These are phyloP conservation scores for Linyphia triangularis DNA, from an alignment of 2,888 invertebrate species.

Conservation along the genomic window DNA sequence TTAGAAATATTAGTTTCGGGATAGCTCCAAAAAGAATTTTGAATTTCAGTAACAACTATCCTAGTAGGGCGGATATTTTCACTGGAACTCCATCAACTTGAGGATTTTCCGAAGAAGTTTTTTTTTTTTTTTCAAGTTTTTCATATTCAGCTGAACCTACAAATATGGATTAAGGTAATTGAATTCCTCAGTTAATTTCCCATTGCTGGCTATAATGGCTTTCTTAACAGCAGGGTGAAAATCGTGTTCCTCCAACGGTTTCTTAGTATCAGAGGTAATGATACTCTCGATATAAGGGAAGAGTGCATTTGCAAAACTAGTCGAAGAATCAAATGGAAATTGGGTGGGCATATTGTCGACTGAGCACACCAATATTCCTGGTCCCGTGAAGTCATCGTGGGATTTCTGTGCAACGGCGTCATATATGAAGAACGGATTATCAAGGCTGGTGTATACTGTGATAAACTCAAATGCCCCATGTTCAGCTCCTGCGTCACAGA, in stretches of 20 bases:
- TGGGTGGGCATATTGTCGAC: not conserved
- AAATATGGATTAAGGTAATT: not conserved
- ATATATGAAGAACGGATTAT: not conserved
- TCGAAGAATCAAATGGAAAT: too few relatives aligned
- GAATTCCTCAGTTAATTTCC: not conserved
- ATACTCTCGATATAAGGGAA: not conserved
- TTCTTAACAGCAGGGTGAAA: not conserved
- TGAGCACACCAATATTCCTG: not conserved
- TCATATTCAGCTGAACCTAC: too few relatives aligned
- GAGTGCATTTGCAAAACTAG: too few relatives aligned
- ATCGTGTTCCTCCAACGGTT: not conserved
- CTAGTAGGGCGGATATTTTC: too few relatives aligned
- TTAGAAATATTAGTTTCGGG: too few relatives aligned
- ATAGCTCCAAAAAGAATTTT: too few relatives aligned
- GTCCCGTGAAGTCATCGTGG: not conserved
- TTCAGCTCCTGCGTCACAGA: not conserved
- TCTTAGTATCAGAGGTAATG: not conserved
- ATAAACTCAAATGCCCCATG: not conserved
- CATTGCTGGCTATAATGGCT: not conserved
- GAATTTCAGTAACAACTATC: too few relatives aligned
- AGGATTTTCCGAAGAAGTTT: too few relatives aligned
- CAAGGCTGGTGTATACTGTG: not conserved
- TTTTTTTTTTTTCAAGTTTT: too few relatives aligned
- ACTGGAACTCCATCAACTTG: too few relatives aligned
- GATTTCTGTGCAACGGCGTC: not conserved